Conservation (phyloP, 1,140 invertebrate genomes). For the Pemphigus obesinymphae region DNA sequence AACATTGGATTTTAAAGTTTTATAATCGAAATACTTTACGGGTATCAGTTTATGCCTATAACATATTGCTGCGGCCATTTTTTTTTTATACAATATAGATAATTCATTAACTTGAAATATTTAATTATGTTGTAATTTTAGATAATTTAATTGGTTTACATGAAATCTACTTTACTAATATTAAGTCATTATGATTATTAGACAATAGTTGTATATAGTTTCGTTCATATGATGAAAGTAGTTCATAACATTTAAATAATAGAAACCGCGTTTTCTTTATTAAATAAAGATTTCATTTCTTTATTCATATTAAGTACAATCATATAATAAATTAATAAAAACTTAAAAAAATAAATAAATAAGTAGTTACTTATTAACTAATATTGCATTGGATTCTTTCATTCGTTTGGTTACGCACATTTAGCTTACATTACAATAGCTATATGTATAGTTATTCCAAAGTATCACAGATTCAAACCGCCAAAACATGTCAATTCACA, state of each 20-base stretch:
- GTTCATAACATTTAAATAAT: background rate
- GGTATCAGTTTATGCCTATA: too few species aligned
- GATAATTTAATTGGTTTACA: too few species aligned
- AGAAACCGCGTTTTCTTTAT: background rate
- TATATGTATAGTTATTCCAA: slow-evolving; percentile 19
- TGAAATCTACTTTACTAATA: too few species aligned
- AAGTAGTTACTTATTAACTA: slow-evolving; percentile 17
- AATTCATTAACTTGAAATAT: too few species aligned
- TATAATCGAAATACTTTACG: too few species aligned
- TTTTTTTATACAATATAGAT: too few species aligned
- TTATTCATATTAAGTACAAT: slow-evolving; percentile 15
- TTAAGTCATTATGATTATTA: too few species aligned
- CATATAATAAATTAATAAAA: slow-evolving; percentile 33
- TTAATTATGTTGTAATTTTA: too few species aligned
- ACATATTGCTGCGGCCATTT: too few species aligned
- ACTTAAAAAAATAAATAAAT: slow-evolving; percentile 18
- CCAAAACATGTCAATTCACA: background rate
- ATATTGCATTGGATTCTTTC: background rate
- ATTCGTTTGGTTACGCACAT: background rate
- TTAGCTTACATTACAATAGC: background rate
- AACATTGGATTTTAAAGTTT: too few species aligned
- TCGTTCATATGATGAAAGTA: background rate
- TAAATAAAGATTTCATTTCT: slow-evolving; percentile 9
- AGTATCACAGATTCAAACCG: background rate
- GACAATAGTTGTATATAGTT: too few species aligned